phyloP scores from a whole-genome alignment of 2,113 vertebrate species.

The Barbus barbus region DNA sequence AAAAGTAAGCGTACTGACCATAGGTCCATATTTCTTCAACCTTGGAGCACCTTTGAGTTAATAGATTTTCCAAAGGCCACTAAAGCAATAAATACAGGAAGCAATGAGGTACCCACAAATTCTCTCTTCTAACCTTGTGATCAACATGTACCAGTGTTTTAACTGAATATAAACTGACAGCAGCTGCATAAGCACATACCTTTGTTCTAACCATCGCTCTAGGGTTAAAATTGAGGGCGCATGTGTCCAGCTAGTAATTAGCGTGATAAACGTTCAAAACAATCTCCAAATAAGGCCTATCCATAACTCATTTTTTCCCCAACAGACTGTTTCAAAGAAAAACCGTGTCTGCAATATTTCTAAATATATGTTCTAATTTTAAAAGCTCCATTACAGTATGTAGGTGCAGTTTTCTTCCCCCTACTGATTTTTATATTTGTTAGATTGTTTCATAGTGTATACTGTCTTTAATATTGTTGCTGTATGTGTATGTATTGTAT shows the following conservation, averaged over 20 bases:
- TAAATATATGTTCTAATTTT: too few relatives aligned
- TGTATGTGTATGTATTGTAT: too few relatives aligned
- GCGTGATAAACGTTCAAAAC: too few relatives aligned
- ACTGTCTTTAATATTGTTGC: too few relatives aligned
- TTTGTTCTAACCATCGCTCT: too few relatives aligned
- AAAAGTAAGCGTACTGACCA: not conserved
- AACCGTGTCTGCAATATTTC: not conserved
- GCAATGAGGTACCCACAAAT: not conserved
- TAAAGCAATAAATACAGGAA: not conserved
- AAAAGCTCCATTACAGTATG: too few relatives aligned
- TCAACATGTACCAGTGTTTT: not conserved
- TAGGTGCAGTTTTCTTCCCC: too few relatives aligned
- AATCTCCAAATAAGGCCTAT: too few relatives aligned
- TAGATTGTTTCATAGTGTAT: too few relatives aligned
- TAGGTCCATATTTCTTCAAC: not conserved
- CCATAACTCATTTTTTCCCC: not conserved
- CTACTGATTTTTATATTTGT: too few relatives aligned
- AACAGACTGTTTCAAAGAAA: too few relatives aligned
- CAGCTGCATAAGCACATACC: too few relatives aligned
- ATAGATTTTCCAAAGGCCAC: slow-evolving; percentile 16
- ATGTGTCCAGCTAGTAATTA: not conserved
- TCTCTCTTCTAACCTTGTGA: not conserved
- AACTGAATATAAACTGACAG: not conserved
- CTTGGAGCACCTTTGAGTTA: not conserved
- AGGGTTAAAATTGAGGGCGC: not conserved